Conservation (phyloP, 1,140 invertebrate species). For the Lasioglossum baleicum region DNA sequence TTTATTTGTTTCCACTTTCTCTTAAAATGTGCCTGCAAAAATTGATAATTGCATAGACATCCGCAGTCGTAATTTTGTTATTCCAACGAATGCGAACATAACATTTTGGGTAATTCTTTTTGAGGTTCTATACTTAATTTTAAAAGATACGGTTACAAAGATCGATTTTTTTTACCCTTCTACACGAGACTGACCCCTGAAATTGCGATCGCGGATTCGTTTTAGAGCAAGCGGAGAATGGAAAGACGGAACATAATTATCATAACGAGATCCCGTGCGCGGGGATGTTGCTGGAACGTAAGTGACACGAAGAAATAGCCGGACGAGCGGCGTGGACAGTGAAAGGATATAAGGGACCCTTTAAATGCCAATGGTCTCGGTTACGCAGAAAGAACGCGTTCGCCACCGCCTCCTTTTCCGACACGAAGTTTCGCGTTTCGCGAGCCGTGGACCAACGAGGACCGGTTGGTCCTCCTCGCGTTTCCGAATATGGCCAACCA, state of each 20-base stretch:
- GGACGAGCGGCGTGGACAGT: not conserved
- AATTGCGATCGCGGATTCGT: not conserved
- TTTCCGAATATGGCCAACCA: not conserved
- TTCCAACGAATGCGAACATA: too few species aligned
- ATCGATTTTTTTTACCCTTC: too few species aligned
- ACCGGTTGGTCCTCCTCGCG: conserved; percentile 4
- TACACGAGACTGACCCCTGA: too few species aligned
- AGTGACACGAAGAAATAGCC: not conserved
- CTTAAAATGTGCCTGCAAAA: too few species aligned
- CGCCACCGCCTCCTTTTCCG: not conserved
- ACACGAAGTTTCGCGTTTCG: not conserved
- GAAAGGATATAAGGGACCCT: conserved; percentile 8
- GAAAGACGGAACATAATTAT: conserved; percentile 24
- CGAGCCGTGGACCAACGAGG: not conserved
- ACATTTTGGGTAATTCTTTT: too few species aligned
- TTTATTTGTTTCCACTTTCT: too few species aligned
- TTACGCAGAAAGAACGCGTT: conserved; percentile 16
- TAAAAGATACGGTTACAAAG: too few species aligned
- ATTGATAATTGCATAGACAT: too few species aligned
- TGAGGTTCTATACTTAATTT: too few species aligned
- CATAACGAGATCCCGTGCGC: not conserved
- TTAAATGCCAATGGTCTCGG: conserved; percentile 33
- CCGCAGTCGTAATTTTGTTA: too few species aligned
- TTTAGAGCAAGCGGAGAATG: not conserved
- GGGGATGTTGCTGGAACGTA: not conserved